phyloP scores from a whole-genome alignment of 1,140 invertebrate species.

The Dreissena rostriformis region DNA sequence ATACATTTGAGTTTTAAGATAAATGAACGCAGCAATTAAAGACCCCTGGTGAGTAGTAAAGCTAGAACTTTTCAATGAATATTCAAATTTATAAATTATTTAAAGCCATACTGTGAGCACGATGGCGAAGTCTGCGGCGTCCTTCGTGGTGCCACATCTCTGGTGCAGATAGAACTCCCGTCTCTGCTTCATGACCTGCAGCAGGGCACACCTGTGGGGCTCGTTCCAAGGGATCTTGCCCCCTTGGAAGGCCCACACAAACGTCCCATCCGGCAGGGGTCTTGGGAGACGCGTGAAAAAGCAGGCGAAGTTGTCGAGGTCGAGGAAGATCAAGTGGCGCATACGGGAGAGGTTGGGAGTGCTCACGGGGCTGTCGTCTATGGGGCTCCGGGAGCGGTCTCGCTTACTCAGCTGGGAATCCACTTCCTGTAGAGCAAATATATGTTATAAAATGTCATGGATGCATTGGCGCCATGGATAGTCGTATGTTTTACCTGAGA shows the following conservation, averaged over 20 bases:
- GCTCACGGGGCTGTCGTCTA: neutral
- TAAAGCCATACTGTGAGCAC: constrained; percentile 45
- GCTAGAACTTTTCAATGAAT: no score
- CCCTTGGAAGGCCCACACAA: constrained; percentile 66
- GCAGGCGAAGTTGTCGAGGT: constrained; percentile 61
- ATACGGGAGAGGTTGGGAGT: constrained; percentile 48
- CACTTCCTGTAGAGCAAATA: neutral
- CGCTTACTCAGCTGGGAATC: neutral
- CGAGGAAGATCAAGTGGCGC: constrained; percentile 62
- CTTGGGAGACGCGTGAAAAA: constrained; percentile 59
- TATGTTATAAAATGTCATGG: neutral
- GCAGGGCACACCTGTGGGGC: constrained; percentile 25
- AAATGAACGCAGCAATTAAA: no score
- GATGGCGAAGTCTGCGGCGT: constrained; percentile 66
- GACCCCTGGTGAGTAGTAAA: no score
- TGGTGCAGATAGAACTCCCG: constrained; percentile 50
- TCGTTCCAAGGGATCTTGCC: constrained; percentile 35
- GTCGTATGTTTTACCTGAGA: no score
- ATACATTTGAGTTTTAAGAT: no score
- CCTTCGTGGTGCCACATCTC: constrained; percentile 60
- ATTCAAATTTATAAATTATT: neutral
- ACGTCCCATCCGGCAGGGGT: constrained; percentile 56
- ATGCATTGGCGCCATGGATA: no score
- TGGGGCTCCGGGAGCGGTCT: constrained; percentile 12
- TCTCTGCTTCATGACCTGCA: constrained; percentile 27